These are phyloP conservation scores for Bursaphelenchus mucronatus DNA, from an alignment of 1,140 invertebrate species.

Conservation along the genomic window DNA sequence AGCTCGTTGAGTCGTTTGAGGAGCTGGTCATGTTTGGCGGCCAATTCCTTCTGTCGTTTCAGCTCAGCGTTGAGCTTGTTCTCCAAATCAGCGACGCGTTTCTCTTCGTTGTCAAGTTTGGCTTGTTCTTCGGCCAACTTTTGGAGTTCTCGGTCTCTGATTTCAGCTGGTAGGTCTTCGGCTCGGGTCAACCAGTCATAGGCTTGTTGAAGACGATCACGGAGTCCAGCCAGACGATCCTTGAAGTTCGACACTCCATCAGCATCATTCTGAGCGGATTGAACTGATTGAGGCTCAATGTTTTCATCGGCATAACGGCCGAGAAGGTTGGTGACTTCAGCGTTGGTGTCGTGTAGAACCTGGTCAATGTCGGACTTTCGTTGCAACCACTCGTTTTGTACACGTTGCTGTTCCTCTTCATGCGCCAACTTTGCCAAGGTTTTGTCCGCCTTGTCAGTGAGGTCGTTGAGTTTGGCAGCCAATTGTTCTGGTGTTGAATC, in stretches of 20 bases:
- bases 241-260: not conserved
- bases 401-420: not conserved
- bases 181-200: slow-evolving; percentile 7
- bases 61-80: not conserved
- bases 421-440: not conserved
- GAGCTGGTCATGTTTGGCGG: not conserved
- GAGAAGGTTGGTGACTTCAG: not conserved
- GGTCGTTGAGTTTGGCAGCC: not conserved
- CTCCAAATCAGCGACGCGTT: not conserved
- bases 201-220: slow-evolving; percentile 3
- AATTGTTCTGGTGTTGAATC: not conserved
- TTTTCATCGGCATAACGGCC: slow-evolving; percentile 1
- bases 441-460: not conserved
- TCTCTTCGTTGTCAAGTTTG: not conserved
- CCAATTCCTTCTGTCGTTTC: slow-evolving; percentile 11
- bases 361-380: not conserved
- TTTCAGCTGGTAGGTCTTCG: not conserved
- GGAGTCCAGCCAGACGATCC: not conserved
- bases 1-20: not conserved
- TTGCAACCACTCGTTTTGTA: not conserved
- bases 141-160: not conserved
- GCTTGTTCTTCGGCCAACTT: not conserved
- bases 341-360: not conserved
- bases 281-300: not conserved
- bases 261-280: not conserved